phyloP scores from a whole-genome alignment of 2,888 invertebrate species.

The Andrena minutula region DNA sequence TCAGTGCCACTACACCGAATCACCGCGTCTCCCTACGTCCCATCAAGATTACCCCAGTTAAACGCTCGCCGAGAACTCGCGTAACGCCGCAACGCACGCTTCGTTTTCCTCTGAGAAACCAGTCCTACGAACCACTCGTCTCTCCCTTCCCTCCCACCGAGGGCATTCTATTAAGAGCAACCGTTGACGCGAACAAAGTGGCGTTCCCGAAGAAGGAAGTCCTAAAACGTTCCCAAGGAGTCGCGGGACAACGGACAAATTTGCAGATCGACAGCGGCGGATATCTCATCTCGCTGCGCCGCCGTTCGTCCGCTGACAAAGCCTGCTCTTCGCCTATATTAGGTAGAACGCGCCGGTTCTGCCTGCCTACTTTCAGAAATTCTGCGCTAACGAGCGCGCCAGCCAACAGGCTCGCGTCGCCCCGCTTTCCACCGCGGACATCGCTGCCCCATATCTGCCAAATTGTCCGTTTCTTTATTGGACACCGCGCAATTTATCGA shows the following conservation, averaged over 20 bases:
- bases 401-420: slow-evolving; percentile 51
- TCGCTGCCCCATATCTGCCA: slow-evolving; percentile 70
- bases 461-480: slow-evolving; percentile 65
- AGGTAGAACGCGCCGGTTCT: slow-evolving; percentile 69
- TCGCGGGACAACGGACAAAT: slow-evolving; percentile 50
- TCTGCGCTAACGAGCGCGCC: slow-evolving; percentile 72
- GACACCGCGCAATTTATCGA: slow-evolving; percentile 55
- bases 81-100: not conserved
- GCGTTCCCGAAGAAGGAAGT: slow-evolving; percentile 25
- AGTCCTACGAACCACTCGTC: not conserved
- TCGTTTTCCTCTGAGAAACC: not conserved
- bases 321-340: slow-evolving; percentile 68
- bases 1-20: no score
- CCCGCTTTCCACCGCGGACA: slow-evolving; percentile 64
- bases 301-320: slow-evolving; percentile 46
- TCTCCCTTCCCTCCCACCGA: slow-evolving; percentile 3
- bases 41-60: no score
- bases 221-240: slow-evolving; percentile 34
- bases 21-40: no score
- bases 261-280: slow-evolving; percentile 62
- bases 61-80: not conserved
- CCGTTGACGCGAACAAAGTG: slow-evolving; percentile 30
- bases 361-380: slow-evolving; percentile 75
- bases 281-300: slow-evolving; percentile 46
- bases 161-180: not conserved